Evolutionary conservation across 2,888 invertebrate species (phyloP).

Genomic region (Ashinkailepas kermadecensis): DNA sequence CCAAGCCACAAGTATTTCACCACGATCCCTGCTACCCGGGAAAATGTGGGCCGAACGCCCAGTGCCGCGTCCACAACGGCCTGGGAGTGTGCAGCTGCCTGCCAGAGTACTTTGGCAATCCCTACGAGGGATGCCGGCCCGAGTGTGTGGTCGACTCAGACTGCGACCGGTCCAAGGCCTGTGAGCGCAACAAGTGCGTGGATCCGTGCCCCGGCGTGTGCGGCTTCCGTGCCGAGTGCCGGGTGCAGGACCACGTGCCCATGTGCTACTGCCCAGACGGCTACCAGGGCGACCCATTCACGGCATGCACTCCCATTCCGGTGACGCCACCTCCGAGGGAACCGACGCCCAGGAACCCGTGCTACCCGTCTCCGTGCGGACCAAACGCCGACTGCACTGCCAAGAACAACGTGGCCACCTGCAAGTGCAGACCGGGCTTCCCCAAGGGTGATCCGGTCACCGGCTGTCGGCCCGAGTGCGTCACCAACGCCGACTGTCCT

Average conservation of each 20-base stretch:
- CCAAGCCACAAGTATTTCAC: no score
- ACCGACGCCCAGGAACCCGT: constrained; percentile 14
- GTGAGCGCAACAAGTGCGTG: constrained; percentile 26
- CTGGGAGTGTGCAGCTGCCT: no score
- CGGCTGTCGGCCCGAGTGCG: constrained; percentile 62
- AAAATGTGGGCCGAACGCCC: no score
- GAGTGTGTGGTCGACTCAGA: constrained; percentile 62
- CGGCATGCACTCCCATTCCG: constrained; percentile 53
- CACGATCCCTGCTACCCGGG: no score
- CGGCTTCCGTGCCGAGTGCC: constrained; percentile 19
- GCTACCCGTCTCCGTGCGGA: constrained; percentile 44
- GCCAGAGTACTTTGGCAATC: no score
- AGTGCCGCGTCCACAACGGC: no score
- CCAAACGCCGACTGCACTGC: constrained; percentile 65
- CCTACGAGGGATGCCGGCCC: constrained; percentile 48
- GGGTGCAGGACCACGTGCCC: neutral
- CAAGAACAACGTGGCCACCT: constrained; percentile 7
- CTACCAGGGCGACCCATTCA: constrained; percentile 69
- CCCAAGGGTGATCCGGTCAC: constrained; percentile 37
- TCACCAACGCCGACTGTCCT: constrained; percentile 66
- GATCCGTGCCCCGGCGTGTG: constrained; percentile 27
- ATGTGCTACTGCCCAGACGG: constrained; percentile 77
- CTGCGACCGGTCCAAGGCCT: constrained; percentile 20
- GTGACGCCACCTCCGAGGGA: no score
- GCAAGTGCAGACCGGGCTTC: constrained; percentile 37